Evolutionary conservation across 2,888 invertebrate species (phyloP).

Genomic region (Drosophila melanosoma): DNA sequence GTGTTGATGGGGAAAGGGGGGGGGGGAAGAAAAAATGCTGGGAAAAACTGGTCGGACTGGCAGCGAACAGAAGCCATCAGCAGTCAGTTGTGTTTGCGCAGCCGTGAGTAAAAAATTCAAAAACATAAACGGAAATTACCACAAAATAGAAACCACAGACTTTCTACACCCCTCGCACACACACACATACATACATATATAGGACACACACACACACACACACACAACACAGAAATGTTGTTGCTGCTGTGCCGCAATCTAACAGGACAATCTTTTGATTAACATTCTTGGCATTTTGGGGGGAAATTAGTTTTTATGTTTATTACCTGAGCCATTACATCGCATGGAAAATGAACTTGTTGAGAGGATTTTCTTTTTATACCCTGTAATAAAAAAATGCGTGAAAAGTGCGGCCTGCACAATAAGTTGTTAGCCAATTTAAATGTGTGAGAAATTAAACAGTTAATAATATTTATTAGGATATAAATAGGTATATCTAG

Average conservation of each 20-base stretch:
- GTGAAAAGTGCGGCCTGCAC: neutral
- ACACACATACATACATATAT: constrained; percentile 18
- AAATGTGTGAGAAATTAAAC: neutral
- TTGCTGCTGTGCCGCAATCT: constrained; percentile 70
- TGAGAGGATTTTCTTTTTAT: constrained; percentile 57
- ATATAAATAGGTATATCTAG: neutral
- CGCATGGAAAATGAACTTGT: constrained; percentile 67
- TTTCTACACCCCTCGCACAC: constrained; percentile 37
- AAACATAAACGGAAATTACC: constrained; percentile 81
- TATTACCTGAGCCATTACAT: constrained; percentile 80
- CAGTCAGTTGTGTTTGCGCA: constrained; percentile 76
- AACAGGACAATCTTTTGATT: constrained; percentile 80
- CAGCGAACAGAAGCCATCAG: constrained; percentile 49
- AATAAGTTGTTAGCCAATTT: neutral
- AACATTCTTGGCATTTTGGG: constrained; percentile 77
- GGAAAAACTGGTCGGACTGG: constrained; percentile 29
- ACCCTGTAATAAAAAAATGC: constrained; percentile 29
- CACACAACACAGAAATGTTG: constrained; percentile 30
- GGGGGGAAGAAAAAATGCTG: constrained; percentile 5
- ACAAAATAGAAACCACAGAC: constrained; percentile 79
- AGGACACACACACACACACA: constrained; percentile 14
- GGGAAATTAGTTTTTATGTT: constrained; percentile 81
- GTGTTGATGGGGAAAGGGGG: neutral
- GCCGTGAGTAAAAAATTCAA: constrained; percentile 81
- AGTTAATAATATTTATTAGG: neutral